Conservation (phyloP, 2,113 vertebrate species). For the Arizona elegans region DNA sequence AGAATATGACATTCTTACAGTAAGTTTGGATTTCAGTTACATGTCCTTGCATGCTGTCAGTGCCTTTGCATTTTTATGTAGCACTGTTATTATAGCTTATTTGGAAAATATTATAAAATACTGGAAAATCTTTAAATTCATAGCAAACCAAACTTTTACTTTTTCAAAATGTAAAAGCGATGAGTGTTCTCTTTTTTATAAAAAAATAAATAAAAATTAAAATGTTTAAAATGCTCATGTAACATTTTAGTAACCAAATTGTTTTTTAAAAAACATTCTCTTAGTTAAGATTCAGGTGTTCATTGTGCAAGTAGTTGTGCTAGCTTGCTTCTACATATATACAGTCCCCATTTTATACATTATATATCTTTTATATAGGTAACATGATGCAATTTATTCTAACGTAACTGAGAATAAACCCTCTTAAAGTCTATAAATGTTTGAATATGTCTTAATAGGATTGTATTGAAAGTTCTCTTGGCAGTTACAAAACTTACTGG, state of each 20-base stretch:
- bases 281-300: neutral
- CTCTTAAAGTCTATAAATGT: neutral
- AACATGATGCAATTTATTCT: neutral
- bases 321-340: neutral
- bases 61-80: neutral
- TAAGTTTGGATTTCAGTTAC: conserved; percentile 63
- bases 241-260: neutral
- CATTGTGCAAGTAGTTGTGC: neutral
- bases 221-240: neutral
- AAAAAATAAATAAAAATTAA: neutral
- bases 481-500: neutral
- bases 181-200: neutral
- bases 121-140: neutral
- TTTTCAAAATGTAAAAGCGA: neutral
- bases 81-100: conserved; percentile 2
- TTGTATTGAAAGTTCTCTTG: neutral
- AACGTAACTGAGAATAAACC: neutral
- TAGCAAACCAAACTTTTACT: neutral
- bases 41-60: neutral
- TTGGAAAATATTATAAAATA: neutral
- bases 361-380: neutral
- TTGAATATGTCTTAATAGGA: neutral
- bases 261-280: neutral
- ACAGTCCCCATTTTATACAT: neutral
- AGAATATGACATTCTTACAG: conserved; percentile 97